Evolutionary conservation across 2,888 invertebrate genomes (phyloP).

Genomic region (Amiota communis): DNA sequence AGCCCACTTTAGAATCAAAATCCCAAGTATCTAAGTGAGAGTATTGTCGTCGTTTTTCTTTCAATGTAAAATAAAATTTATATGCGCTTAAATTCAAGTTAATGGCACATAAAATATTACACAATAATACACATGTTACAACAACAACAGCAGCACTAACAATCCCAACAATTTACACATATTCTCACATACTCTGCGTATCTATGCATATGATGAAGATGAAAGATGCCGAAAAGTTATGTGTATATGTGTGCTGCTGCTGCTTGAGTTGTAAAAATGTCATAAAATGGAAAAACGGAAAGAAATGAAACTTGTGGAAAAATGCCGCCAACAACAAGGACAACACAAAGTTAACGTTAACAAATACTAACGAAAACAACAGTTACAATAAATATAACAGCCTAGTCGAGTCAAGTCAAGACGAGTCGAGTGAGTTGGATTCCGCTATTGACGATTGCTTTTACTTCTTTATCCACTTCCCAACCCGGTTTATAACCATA

Average conservation of each 20-base stretch:
- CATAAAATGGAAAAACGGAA: constrained; percentile 24
- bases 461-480: neutral
- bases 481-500: neutral
- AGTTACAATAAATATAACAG: neutral
- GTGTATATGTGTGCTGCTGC: neutral
- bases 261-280: constrained; percentile 32
- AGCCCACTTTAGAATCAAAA: too few relatives aligned
- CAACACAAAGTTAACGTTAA: neutral
- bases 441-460: constrained; percentile 11
- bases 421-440: neutral
- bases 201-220: constrained; percentile 17
- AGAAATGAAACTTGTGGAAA: neutral
- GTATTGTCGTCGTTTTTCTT: too few relatives aligned
- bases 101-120: constrained; percentile 44
- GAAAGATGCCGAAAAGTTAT: constrained; percentile 32
- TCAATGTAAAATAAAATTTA: constrained; percentile 26
- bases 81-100: constrained; percentile 38
- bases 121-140: constrained; percentile 39
- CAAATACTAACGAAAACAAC: neutral
- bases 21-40: too few relatives aligned
- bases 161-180: constrained; percentile 16
- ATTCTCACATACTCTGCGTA: constrained; percentile 3
- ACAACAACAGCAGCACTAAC: constrained; percentile 6
- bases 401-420: neutral
- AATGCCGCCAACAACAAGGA: neutral